Conservation (phyloP, 2,113 vertebrate species). For the Corynorhinus townsendii region DNA sequence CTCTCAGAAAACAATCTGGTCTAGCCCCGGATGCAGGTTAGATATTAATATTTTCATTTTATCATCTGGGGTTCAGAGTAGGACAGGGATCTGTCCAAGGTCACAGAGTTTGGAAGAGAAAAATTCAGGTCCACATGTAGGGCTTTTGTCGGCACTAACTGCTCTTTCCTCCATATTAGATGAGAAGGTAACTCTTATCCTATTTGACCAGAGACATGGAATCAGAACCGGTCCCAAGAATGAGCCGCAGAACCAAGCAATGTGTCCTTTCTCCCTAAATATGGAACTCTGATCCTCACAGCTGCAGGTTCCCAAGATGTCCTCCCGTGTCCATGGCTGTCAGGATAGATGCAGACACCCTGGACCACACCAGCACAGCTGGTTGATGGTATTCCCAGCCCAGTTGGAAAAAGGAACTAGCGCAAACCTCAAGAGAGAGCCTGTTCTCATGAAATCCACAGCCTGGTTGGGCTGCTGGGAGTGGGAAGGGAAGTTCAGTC, state of each 20-base stretch:
- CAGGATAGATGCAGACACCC: rapidly evolving
- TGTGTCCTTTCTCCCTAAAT: rapidly evolving
- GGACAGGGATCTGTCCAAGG: not conserved
- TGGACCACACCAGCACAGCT: not conserved
- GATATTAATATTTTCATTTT: not conserved
- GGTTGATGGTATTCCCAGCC: not conserved
- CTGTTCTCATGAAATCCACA: constrained; percentile 33
- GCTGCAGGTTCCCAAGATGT: rapidly evolving
- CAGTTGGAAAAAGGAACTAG: not conserved
- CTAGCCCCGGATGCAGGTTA: not conserved
- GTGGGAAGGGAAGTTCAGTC: not conserved
- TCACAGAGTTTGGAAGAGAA: not conserved
- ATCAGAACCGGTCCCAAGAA: not conserved
- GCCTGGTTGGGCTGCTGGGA: not conserved
- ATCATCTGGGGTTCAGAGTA: not conserved
- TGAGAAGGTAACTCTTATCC: not conserved
- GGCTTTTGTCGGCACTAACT: not conserved
- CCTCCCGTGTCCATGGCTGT: not conserved
- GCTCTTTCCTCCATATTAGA: rapidly evolving
- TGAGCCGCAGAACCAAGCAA: not conserved
- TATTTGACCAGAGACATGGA: not conserved
- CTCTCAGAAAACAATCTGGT: not conserved
- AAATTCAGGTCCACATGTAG: not conserved
- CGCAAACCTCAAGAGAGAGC: constrained; percentile 1
- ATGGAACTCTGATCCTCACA: rapidly evolving